Percentiles rank a stretch among this genome's conserved stretches.
These are phyloP conservation scores for Priocnemis perturbator DNA, from an alignment of 2,888 invertebrate genomes.

Conservation along the genomic window DNA sequence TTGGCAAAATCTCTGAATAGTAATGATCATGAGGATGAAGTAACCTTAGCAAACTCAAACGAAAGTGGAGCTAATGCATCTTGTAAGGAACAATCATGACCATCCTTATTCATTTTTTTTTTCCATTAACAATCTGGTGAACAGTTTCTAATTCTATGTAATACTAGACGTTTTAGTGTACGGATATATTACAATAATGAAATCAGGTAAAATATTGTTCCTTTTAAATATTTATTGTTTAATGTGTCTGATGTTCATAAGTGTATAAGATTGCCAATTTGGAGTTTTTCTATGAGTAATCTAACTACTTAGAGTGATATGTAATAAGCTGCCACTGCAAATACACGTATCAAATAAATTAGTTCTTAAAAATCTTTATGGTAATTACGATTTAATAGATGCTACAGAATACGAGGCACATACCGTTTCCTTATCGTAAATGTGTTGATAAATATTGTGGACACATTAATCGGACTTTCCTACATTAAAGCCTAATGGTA, in stretches of 20 bases:
- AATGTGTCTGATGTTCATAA: constrained; percentile 38
- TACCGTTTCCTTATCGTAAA: constrained; percentile 52
- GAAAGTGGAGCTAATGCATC: background rate
- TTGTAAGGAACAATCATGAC: background rate
- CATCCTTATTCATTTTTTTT: constrained; percentile 16
- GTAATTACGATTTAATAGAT: constrained; percentile 50
- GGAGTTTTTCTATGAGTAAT: constrained; percentile 49
- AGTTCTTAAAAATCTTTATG: constrained; percentile 53
- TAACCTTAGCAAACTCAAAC: background rate
- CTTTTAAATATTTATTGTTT: constrained; percentile 41
- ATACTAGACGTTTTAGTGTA: constrained; percentile 9
- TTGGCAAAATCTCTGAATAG: constrained; percentile 59
- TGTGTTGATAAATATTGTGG: constrained; percentile 51
- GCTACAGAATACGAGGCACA: constrained; percentile 61
- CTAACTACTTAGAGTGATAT: constrained; percentile 54
- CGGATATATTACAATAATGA: background rate
- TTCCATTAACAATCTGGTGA: constrained; percentile 3
- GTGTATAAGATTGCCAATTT: constrained; percentile 54
- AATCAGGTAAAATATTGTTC: background rate
- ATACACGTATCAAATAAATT: constrained; percentile 63
- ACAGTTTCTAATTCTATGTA: constrained; percentile 8
- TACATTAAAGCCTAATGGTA: constrained; percentile 34
- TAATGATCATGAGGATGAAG: background rate
- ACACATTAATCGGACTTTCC: constrained; percentile 40
- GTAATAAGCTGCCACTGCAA: constrained; percentile 64